phyloP scores from a whole-genome alignment of 2,797 vertebrate genomes.

The Anas georgica region DNA sequence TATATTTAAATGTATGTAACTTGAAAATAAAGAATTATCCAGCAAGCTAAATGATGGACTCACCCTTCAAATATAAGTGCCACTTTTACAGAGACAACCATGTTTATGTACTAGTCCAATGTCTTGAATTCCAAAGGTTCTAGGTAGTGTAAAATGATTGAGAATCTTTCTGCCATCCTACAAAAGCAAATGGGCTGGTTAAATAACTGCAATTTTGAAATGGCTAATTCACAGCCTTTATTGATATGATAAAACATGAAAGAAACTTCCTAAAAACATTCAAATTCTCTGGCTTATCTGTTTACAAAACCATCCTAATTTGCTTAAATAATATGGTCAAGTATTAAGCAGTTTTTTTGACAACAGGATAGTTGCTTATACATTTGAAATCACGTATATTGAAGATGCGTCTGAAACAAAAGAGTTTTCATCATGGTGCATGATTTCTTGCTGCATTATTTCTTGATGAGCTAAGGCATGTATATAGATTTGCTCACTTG shows the following conservation, averaged over 20 bases:
- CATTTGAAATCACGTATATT: neutral
- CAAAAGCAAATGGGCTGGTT: neutral
- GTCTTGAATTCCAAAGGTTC: neutral
- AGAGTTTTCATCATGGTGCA: neutral
- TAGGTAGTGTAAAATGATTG: neutral
- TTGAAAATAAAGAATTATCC: neutral
- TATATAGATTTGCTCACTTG: neutral
- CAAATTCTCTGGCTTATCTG: neutral
- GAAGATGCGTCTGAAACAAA: neutral
- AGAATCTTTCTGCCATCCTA: neutral
- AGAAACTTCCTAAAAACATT: neutral
- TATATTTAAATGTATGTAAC: neutral
- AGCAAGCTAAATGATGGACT: neutral
- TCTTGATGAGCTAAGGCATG: neutral
- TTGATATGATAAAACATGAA: neutral
- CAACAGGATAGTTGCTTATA: neutral
- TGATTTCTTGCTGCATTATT: neutral
- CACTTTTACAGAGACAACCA: neutral
- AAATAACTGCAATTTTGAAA: neutral
- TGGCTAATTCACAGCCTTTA: neutral
- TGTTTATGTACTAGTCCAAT: neutral
- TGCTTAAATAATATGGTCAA: neutral
- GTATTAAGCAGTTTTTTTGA: neutral
- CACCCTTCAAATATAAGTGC: neutral
- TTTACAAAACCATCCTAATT: neutral